phyloP scores from a whole-genome alignment of 2,888 invertebrate genomes.

The Hemicrepidius hirtus region DNA sequence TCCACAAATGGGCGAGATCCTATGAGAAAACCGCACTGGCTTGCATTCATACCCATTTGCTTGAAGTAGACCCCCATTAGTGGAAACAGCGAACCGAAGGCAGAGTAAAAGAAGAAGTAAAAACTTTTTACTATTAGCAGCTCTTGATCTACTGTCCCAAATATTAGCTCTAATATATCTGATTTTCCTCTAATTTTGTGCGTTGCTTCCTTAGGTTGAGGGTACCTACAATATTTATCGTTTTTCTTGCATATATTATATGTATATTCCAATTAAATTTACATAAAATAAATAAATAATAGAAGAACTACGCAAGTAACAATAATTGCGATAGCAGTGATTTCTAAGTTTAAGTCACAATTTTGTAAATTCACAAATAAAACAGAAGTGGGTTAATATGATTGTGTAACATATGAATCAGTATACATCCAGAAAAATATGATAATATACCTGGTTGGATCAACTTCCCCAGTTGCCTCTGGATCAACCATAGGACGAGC shows the following conservation, averaged over 20 bases:
- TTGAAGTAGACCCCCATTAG: constrained; percentile 99
- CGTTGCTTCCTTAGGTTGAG: constrained; percentile 90
- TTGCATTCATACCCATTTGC: constrained; percentile 98
- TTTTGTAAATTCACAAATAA: not conserved
- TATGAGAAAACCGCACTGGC: constrained; percentile 94
- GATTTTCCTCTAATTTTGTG: constrained; percentile 92
- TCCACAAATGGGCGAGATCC: constrained; percentile 98
- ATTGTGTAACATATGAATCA: constrained; percentile 10
- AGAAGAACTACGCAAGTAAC: not conserved
- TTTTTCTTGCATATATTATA: not conserved
- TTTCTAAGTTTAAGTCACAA: not conserved
- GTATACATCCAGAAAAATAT: not conserved
- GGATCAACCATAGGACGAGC: constrained; percentile 87
- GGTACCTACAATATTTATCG: constrained; percentile 77
- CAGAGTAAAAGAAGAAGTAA: constrained; percentile 99
- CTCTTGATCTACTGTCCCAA: constrained; percentile 91
- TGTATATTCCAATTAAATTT: no score
- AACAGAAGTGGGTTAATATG: constrained; percentile 19
- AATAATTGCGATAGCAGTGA: not conserved
- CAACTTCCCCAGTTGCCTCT: constrained; percentile 89
- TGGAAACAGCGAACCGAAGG: constrained; percentile 98
- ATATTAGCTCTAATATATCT: constrained; percentile 88
- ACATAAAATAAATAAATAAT: no score
- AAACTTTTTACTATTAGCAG: constrained; percentile 96
- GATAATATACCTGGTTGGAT: constrained; percentile 79